These are phyloP conservation scores for Ceratosolen fusciceps DNA, from an alignment of 1,140 invertebrate species.

Conservation along the genomic window DNA sequence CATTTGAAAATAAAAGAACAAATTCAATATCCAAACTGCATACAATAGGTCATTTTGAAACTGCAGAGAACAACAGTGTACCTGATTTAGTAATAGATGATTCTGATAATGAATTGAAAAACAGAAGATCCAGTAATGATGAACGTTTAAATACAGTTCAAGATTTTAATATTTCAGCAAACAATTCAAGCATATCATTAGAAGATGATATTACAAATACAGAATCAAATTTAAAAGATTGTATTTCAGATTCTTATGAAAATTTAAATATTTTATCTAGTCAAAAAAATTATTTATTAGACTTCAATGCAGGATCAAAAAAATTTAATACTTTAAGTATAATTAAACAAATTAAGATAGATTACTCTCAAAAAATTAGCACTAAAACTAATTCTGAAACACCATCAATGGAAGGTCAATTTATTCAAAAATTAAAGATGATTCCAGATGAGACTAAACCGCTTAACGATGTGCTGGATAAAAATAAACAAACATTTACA, in stretches of 20 bases:
- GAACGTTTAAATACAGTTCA: neutral
- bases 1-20: neutral
- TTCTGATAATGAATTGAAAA: neutral
- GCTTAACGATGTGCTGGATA: neutral
- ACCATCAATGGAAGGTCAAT: neutral
- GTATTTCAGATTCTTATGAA: neutral
- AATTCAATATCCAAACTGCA: too few species aligned
- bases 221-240: neutral
- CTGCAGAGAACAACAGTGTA: neutral
- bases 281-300: neutral
- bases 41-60: too few species aligned
- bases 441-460: neutral
- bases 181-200: neutral
- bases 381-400: neutral
- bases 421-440: neutral
- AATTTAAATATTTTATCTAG: neutral
- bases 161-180: neutral
- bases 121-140: neutral
- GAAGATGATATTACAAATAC: neutral
- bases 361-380: neutral
- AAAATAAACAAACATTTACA: neutral
- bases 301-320: constrained; percentile 5
- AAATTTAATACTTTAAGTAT: neutral
- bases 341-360: constrained; percentile 10
- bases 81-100: neutral